Conservation (phyloP, 2,797 vertebrate genomes). For the Crocidura indochinensis region DNA sequence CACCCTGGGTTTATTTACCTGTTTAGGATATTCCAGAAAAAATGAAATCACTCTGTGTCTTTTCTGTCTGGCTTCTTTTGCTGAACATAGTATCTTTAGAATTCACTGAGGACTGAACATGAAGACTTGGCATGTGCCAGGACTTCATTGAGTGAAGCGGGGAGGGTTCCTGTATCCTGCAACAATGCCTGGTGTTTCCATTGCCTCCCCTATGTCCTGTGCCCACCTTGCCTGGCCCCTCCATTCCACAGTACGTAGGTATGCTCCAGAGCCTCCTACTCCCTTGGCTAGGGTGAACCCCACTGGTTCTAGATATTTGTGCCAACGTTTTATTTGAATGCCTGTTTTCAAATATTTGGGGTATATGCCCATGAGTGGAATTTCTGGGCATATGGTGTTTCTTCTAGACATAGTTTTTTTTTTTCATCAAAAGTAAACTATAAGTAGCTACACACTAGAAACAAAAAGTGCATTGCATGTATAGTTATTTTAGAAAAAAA, state of each 20-base stretch:
- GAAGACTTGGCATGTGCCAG: too few species aligned
- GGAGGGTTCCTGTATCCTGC: too few species aligned
- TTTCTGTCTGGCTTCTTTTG: not conserved
- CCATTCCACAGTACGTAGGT: too few species aligned
- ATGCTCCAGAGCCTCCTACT: not conserved
- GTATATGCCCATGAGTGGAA: not conserved
- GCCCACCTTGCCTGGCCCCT: too few species aligned
- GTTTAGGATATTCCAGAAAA: not conserved
- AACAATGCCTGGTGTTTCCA: too few species aligned
- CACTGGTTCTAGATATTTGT: not conserved
- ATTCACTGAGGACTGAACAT: too few species aligned
- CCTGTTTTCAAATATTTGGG: not conserved
- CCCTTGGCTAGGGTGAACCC: not conserved
- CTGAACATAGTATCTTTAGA: too few species aligned
- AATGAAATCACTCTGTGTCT: not conserved
- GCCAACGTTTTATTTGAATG: not conserved
- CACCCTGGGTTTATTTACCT: too few species aligned
- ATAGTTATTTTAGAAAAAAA: slow-evolving; percentile 10
- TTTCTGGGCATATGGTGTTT: not conserved
- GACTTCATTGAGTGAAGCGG: too few species aligned
- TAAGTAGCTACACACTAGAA: not conserved
- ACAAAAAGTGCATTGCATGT: not conserved
- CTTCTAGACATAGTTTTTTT: slow-evolving; percentile 27
- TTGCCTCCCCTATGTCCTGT: too few species aligned
- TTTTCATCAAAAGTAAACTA: slow-evolving; percentile 12